phyloP scores from a whole-genome alignment of 2,113 vertebrate species.

The Nesoenas mayeri region DNA sequence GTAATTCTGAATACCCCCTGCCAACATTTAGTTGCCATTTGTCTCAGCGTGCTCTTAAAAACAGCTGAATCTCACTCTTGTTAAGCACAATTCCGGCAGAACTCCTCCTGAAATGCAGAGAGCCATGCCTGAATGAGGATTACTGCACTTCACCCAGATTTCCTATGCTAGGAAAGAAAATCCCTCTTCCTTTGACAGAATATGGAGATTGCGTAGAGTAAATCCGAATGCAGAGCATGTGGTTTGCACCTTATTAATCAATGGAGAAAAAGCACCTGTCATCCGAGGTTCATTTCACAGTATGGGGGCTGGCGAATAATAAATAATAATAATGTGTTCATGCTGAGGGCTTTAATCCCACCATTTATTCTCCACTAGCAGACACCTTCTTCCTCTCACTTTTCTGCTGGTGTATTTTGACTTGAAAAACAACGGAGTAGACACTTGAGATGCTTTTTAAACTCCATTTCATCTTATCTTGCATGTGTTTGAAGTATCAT shows the following conservation, averaged over 20 bases:
- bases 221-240: not conserved
- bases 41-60: not conserved
- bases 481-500: not conserved
- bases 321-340: slow-evolving; percentile 60
- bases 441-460: not conserved
- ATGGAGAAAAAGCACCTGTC: slow-evolving; percentile 41
- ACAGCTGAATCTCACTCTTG: not conserved
- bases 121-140: not conserved
- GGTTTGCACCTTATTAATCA: slow-evolving; percentile 49
- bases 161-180: slow-evolving; percentile 26
- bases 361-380: not conserved
- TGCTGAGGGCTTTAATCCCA: slow-evolving; percentile 54
- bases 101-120: not conserved
- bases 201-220: not conserved
- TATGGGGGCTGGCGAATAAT: slow-evolving; percentile 36
- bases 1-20: not conserved
- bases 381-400: slow-evolving; percentile 16
- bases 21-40: not conserved
- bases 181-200: slow-evolving; percentile 1
- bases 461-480: not conserved
- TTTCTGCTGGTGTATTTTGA: slow-evolving; percentile 7
- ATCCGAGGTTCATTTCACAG: slow-evolving; percentile 26
- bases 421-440: not conserved
- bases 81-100: not conserved
- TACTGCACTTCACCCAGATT: slow-evolving; percentile 1